Evolutionary conservation across 1,140 invertebrate species (phyloP).

Genomic region (Mycetomoellerius zeteki): DNA sequence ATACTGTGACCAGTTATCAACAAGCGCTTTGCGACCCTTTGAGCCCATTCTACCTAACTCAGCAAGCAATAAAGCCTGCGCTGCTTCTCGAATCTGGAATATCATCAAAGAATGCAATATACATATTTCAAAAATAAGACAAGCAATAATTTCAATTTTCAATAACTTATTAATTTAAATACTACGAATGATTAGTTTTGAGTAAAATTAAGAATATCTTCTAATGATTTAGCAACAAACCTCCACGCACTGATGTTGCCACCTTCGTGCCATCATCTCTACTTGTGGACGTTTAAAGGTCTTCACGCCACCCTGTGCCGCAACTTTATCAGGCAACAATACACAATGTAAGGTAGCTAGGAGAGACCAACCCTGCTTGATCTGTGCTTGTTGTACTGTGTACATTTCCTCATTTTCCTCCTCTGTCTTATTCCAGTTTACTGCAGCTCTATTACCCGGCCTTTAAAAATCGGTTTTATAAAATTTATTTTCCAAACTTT

Average conservation of each 20-base stretch:
- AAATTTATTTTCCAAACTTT: conserved; percentile 3
- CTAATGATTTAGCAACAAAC: conserved; percentile 85
- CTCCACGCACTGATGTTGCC: conserved; percentile 99
- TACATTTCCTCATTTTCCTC: conserved; percentile 93
- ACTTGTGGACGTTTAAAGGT: conserved; percentile 97
- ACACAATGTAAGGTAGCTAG: conserved; percentile 98
- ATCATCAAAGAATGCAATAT: neutral
- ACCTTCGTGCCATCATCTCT: conserved; percentile 98
- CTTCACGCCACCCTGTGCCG: conserved; percentile 90
- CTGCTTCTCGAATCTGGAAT: conserved; percentile 94
- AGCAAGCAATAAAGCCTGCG: conserved; percentile 97
- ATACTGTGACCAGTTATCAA: conserved; percentile 98
- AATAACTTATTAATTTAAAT: neutral
- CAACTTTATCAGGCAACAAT: conserved; percentile 96
- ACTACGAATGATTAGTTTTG: neutral
- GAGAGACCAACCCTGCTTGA: conserved; percentile 98
- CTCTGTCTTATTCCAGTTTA: conserved; percentile 91
- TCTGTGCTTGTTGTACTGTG: conserved; percentile 95
- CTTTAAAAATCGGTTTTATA: conserved; percentile 62
- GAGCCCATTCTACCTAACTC: conserved; percentile 96
- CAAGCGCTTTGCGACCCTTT: conserved; percentile 96
- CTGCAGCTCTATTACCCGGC: conserved; percentile 82
- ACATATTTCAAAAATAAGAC: neutral
- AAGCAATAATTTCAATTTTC: conserved; percentile 9
- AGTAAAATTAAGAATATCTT: neutral